Evolutionary conservation across 2,888 invertebrate species (phyloP).

Genomic region (Sylvicola fuscatus): DNA sequence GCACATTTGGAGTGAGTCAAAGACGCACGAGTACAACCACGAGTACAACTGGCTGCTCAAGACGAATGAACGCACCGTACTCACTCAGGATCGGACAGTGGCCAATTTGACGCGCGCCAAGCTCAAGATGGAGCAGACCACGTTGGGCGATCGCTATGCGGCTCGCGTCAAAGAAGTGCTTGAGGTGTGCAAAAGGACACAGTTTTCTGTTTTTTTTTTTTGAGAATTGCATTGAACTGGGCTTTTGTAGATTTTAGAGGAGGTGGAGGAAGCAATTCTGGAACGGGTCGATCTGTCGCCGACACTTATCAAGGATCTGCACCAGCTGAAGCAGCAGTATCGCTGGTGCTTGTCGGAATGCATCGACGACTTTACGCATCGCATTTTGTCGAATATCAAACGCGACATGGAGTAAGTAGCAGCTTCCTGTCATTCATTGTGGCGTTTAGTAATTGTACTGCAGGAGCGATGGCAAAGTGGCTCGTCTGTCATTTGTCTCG

Average conservation of each 20-base stretch:
- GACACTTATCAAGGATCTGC: slow-evolving; percentile 16
- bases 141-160: slow-evolving; percentile 21
- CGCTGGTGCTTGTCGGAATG: slow-evolving; percentile 17
- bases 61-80: slow-evolving; percentile 21
- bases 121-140: slow-evolving; percentile 18
- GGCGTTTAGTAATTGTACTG: too few relatives aligned
- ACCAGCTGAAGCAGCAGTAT: slow-evolving; percentile 19
- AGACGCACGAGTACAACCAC: slow-evolving; percentile 12
- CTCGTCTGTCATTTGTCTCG: too few relatives aligned
- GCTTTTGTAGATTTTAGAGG: slow-evolving; percentile 17
- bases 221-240: too few relatives aligned
- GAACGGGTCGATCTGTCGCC: slow-evolving; percentile 11
- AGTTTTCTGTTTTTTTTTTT: not conserved
- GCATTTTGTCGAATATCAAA: slow-evolving; percentile 23
- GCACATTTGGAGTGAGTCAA: slow-evolving; percentile 21
- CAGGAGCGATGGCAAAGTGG: too few relatives aligned
- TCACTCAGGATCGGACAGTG: slow-evolving; percentile 21
- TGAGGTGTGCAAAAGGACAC: slow-evolving; percentile 13
- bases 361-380: slow-evolving; percentile 23
- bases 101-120: slow-evolving; percentile 17
- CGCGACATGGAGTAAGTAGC: slow-evolving; percentile 22
- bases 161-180: slow-evolving; percentile 20
- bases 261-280: slow-evolving; percentile 17
- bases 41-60: slow-evolving; percentile 23
- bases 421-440: slow-evolving; percentile 1